Percentiles rank a stretch among this genome's conserved stretches.
phyloP scores from a whole-genome alignment of 1,140 invertebrate genomes.

The Listronotus bonariensis region DNA sequence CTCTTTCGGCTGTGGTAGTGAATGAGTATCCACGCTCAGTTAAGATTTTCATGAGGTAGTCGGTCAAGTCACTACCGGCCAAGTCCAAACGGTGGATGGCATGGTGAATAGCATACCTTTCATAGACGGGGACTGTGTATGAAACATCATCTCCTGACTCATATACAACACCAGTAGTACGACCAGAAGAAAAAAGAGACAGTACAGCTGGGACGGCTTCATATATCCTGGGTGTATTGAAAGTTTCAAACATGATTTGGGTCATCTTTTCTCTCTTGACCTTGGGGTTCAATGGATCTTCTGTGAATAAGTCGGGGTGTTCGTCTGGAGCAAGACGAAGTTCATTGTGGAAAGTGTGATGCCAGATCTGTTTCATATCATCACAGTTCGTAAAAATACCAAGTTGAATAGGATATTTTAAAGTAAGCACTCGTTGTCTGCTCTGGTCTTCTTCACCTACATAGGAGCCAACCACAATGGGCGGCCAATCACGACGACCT shows the following conservation, averaged over 20 bases:
- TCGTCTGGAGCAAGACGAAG: constrained; percentile 94
- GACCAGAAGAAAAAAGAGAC: constrained; percentile 85
- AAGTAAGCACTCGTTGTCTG: constrained; percentile 88
- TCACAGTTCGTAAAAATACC: constrained; percentile 97
- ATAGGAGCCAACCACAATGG: constrained; percentile 90
- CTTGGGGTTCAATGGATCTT: constrained; percentile 91
- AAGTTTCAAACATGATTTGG: no score
- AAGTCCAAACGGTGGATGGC: constrained; percentile 82
- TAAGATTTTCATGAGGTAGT: constrained; percentile 91
- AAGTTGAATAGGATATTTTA: constrained; percentile 94
- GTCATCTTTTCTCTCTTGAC: constrained; percentile 83
- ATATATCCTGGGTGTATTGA: no score
- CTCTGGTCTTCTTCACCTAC: constrained; percentile 93
- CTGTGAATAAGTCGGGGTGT: constrained; percentile 86
- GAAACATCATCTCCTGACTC: constrained; percentile 88
- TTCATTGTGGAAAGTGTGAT: no score
- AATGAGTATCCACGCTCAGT: constrained; percentile 85
- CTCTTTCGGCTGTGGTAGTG: constrained; percentile 82
- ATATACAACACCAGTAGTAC: constrained; percentile 90
- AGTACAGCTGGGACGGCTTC: constrained; percentile 66
- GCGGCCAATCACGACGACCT: constrained; percentile 80
- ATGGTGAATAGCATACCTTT: no score
- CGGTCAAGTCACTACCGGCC: constrained; percentile 86
- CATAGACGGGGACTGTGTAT: constrained; percentile 86
- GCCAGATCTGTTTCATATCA: constrained; percentile 76